Evolutionary conservation across 2,888 invertebrate genomes (phyloP), one percentile per base, ranked within the genome.

Genomic region (Polia nebulosa): DNA sequence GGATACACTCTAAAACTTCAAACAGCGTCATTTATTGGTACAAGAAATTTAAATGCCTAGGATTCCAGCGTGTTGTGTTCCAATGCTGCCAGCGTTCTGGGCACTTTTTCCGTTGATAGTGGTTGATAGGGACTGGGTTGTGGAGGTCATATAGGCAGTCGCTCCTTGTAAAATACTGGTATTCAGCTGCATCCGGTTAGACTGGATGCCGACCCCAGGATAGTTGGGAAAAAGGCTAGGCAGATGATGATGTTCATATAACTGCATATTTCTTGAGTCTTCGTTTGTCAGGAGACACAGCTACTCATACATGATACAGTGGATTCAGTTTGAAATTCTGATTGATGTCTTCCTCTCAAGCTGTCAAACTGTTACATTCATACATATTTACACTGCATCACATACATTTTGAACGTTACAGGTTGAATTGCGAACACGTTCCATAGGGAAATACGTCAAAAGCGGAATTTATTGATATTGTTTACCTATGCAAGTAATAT

Each of bases 321-420:
- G 53, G 45, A 3, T 27, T n/a, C 13, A 34, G 1, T 76, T 71
- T 76, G 47, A 25, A 58, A 73, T 63, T 63, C 64, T 57, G 64
- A 78, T 61, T 11, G 5, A 73, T 58, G 52, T 44, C 47, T 36
- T 51, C 62, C 34, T 60, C 11, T 72, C 62, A 72, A 72, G 13
- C 49, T 72, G 72, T 78, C 78, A 72, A 59, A 44, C 25, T 0
- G 9, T 44, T n/a, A 44, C 36, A 32, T 29, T 57, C 32, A 77
- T 72, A 47, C 70, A 72, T 72, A 77, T 77, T 70, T 57, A 70
- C 45, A 57, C 41, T 41, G 69, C 68, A 53, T 76, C 41, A 41
- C 47, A 60, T 78, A 59, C 47, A 72, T 72, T 17, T 55, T 78
- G 49, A 49, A 71, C 29, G 32, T 17, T 7, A 49, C 72, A 78